phyloP scores from a whole-genome alignment of 2,113 vertebrate genomes.

The cat (Felis catus) region F.catus_Fca126_mat1.0 CM031423.1:3184501-3185000 shows the following conservation, averaged over 20 bases:
- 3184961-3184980: not conserved
- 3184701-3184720: not conserved
- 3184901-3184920: not conserved
- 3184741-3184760: rapidly evolving
- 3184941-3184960: not conserved
- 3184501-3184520: not conserved
- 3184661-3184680: rapidly evolving
- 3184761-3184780: not conserved
- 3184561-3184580: too few relatives aligned
- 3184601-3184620: not conserved
- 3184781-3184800: not conserved
- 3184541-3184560: not conserved
- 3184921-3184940: too few relatives aligned
- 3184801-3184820: rapidly evolving
- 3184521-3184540: not conserved
- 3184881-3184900: too few relatives aligned
- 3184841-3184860: too few relatives aligned
- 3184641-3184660: not conserved
- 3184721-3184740: too few relatives aligned
- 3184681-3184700: too few relatives aligned
- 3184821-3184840: not conserved
- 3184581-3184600: not conserved
- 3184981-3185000: not conserved
- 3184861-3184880: too few relatives aligned
- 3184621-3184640: not conserved